Evolutionary conservation across 2,797 vertebrate genomes (phyloP).

Genomic region (Loris lydekkerianus): DNA sequence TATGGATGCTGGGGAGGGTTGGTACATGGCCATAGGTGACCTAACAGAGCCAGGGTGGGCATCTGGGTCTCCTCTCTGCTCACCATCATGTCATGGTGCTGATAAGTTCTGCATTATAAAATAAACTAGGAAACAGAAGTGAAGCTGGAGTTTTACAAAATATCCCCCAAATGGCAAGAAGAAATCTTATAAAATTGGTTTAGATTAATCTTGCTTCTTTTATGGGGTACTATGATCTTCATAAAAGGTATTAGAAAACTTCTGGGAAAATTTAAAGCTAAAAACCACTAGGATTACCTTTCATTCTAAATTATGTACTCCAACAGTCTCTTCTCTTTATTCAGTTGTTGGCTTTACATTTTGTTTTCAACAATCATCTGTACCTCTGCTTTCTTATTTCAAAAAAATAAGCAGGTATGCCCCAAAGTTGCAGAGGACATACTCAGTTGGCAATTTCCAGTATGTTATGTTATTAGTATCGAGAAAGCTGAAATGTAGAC

Average conservation of each 20-base stretch:
- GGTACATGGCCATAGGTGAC: not conserved
- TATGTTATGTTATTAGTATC: not conserved
- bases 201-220: not conserved
- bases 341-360: conserved; percentile 16
- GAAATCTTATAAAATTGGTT: conserved; percentile 1
- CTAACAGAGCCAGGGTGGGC: not conserved
- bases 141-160: not conserved
- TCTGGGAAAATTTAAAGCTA: not conserved
- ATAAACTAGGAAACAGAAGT: not conserved
- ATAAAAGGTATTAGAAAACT: not conserved
- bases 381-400: conserved; percentile 11
- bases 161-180: not conserved
- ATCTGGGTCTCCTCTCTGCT: not conserved
- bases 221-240: not conserved
- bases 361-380: conserved; percentile 44
- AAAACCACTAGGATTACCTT: not conserved
- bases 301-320: not conserved
- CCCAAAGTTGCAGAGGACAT: not conserved
- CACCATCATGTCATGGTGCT: not conserved
- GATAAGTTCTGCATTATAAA: not conserved
- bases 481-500: not conserved
- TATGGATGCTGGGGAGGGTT: no score
- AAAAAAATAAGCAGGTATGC: not conserved
- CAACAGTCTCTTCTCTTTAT: not conserved
- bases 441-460: not conserved